A percentile compares a stretch with the other conserved stretches of the same genome.
Conservation (phyloP, 1,140 invertebrate species). For the Acromyrmex echinatior region DNA sequence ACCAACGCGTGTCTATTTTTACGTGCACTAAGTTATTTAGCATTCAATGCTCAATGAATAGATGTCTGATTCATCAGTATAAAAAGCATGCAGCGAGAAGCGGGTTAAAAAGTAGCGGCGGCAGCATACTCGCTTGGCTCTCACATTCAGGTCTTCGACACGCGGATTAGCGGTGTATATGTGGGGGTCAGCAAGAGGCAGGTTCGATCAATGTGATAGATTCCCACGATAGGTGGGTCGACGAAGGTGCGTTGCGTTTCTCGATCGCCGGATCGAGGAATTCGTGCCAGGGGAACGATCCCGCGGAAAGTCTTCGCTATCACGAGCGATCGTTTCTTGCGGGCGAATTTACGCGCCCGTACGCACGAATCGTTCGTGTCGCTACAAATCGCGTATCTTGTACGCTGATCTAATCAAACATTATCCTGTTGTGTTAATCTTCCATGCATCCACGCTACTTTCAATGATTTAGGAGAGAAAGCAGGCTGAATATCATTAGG, state of each 20-base stretch:
- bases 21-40: slow-evolving; percentile 24
- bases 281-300: slow-evolving; percentile 65
- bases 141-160: slow-evolving; percentile 12
- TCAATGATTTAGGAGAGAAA: slow-evolving; percentile 32
- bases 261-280: slow-evolving; percentile 65
- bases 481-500: slow-evolving; percentile 14
- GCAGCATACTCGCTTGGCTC: not conserved
- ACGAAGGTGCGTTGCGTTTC: slow-evolving; percentile 53
- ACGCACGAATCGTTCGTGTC: slow-evolving; percentile 34
- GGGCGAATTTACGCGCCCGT: slow-evolving; percentile 45
- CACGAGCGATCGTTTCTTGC: slow-evolving; percentile 51
- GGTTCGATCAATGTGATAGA: slow-evolving; percentile 62
- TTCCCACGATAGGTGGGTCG: slow-evolving; percentile 73
- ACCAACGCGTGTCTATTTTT: slow-evolving; percentile 10
- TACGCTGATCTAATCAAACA: not conserved
- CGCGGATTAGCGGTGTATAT: slow-evolving; percentile 47
- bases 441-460: slow-evolving; percentile 4
- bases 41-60: slow-evolving; percentile 42
- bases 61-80: slow-evolving; percentile 40
- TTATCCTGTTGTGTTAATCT: not conserved
- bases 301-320: slow-evolving; percentile 39
- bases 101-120: slow-evolving; percentile 23
- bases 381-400: slow-evolving; percentile 28
- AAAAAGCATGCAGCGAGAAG: slow-evolving; percentile 13
- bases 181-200: slow-evolving; percentile 38